Percentiles rank a stretch among this genome's conserved stretches.
phyloP scores from a whole-genome alignment of 2,888 invertebrate species.

The Lacanobia wlatinum region DNA sequence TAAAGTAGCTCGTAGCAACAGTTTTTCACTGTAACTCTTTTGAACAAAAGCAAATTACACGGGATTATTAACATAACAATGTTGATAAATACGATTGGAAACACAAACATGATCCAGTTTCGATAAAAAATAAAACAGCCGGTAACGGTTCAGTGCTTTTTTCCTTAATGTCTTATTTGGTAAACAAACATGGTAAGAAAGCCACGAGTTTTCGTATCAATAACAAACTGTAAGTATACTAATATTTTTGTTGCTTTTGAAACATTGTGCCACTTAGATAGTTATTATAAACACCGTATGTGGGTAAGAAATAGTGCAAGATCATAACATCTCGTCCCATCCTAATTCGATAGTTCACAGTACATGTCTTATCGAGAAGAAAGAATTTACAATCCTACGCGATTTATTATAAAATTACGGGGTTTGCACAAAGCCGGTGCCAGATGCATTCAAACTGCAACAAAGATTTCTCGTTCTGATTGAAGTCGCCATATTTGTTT shows the following conservation, averaged over 20 bases:
- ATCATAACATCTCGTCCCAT: too few relatives aligned
- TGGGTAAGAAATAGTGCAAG: too few relatives aligned
- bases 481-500: neutral
- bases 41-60: slow-evolving; percentile 5
- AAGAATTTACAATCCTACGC: too few relatives aligned
- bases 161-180: neutral
- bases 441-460: neutral
- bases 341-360: too few relatives aligned
- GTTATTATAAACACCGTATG: too few relatives aligned
- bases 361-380: too few relatives aligned
- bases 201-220: neutral
- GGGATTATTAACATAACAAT: slow-evolving; percentile 4
- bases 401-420: too few relatives aligned
- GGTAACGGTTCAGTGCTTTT: neutral
- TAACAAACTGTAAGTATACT: too few relatives aligned
- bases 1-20: neutral
- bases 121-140: neutral
- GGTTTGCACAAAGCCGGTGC: neutral
- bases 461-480: too few relatives aligned
- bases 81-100: slow-evolving; percentile 9
- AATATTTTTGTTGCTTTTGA: too few relatives aligned
- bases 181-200: neutral
- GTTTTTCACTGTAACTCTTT: slow-evolving; percentile 22
- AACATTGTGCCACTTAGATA: neutral
- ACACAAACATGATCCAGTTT: slow-evolving; percentile 9